Evolutionary conservation across 2,797 vertebrate species (phyloP), one percentile per base, ranked within the genome.

Genomic region (Pterois miles): DNA sequence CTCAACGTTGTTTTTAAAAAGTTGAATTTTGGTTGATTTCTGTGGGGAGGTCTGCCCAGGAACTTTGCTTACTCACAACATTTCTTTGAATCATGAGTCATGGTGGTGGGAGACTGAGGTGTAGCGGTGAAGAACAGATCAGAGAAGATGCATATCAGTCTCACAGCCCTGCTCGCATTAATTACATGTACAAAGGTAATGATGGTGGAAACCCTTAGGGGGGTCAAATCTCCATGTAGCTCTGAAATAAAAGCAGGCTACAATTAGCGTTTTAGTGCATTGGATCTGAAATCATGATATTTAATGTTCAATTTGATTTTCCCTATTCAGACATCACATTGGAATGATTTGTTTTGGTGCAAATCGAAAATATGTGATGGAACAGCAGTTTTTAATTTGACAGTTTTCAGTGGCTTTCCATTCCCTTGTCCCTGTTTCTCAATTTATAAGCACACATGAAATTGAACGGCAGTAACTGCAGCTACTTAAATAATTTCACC

Each of bases 401-500:
- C 77, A 64, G 66, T 71, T 63, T 73, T 64, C 57, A 27, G 4
- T 68, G 76, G 22, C 73, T 87, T 80, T 73, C 63, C 56, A 73
- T 73, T 75, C 62, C 10, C 65, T 72, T 43, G 29, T 80, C 43
- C 33, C 54, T 67, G 34, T 79, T 81, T 77, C 66, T 80, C 63
- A 65, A 46, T 74, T 77, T 40, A 76, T 76, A 58, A 74, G 70
- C 71, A 57, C 70, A 74, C 64, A 31, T 70, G 65, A 84, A 90
- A 89, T 69, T 76, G 75, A 86, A 86, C 20, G 50, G 74, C 72
- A 67, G 76, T 40, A 64, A 84, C 85, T 85, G 84, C 33, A 60
- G 76, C 74, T 77, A 63, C 83, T 84, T 74, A 74, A 79, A 86
- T 85, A 59, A 88, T 86, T 88, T 83, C 46, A 57, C 76, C 40